Conservation (phyloP, 1,140 invertebrate species). For the Augochlora pura region DNA sequence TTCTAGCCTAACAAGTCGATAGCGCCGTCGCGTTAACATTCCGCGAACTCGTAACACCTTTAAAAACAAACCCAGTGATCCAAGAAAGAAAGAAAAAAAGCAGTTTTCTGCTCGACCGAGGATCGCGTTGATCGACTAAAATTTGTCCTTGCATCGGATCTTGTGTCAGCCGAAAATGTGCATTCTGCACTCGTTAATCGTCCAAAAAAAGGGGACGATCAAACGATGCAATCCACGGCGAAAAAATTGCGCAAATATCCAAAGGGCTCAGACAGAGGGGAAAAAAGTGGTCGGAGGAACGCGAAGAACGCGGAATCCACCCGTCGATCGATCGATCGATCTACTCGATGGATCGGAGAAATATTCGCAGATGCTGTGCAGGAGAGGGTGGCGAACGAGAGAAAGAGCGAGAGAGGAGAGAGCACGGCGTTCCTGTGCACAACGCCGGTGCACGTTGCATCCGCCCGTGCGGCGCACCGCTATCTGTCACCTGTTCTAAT, state of each 20-base stretch:
- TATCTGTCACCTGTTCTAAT: slow-evolving; percentile 75
- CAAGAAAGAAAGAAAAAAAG: too few relatives aligned
- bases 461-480: slow-evolving; percentile 55
- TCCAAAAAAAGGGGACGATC: too few relatives aligned
- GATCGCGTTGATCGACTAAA: too few relatives aligned
- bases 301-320: neutral
- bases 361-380: slow-evolving; percentile 28
- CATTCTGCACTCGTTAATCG: neutral
- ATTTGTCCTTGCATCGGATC: too few relatives aligned
- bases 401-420: slow-evolving; percentile 8
- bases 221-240: neutral
- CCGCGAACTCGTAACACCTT: too few relatives aligned
- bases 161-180: neutral
- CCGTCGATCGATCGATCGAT: neutral
- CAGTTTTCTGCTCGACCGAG: too few relatives aligned
- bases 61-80: too few relatives aligned
- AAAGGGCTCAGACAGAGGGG: neutral
- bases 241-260: neutral
- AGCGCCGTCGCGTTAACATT: too few relatives aligned
- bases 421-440: slow-evolving; percentile 50
- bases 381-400: slow-evolving; percentile 32
- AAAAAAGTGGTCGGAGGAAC: slow-evolving; percentile 10
- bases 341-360: slow-evolving; percentile 16
- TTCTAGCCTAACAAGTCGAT: neutral
- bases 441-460: slow-evolving; percentile 65